A percentile compares a stretch with the other conserved stretches of the same genome.
phyloP scores from a whole-genome alignment of 2,797 vertebrate species.

The Aplochiton taeniatus region DNA sequence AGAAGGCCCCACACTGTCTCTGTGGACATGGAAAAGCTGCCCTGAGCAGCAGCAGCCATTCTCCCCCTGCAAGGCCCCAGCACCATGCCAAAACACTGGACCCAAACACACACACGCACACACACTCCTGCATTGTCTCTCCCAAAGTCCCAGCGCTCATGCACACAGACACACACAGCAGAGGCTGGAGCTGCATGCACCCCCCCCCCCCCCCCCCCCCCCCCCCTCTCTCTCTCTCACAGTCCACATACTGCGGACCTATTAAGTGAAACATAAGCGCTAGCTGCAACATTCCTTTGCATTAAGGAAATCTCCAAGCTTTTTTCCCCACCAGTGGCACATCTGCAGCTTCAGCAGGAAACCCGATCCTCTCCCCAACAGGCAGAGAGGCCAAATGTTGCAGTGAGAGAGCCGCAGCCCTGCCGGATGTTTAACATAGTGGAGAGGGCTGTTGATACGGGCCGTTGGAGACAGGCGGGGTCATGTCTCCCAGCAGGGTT shows the following conservation, averaged over 20 bases:
- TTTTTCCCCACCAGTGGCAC: conserved; percentile 28
- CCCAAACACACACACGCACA: conserved; percentile 35
- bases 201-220: background rate
- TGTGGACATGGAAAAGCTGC: conserved; percentile 47
- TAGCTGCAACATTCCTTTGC: conserved; percentile 36
- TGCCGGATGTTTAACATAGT: background rate
- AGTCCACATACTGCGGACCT: conserved; percentile 31
- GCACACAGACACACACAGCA: conserved; percentile 29
- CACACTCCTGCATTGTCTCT: conserved; percentile 26
- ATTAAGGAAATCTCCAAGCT: conserved; percentile 35
- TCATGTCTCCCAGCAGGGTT: no score
- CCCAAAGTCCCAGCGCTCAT: conserved; percentile 44
- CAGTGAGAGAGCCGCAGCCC: conserved; percentile 10
- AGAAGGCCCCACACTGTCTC: conserved; percentile 17
- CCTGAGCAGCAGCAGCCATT: conserved; percentile 14
- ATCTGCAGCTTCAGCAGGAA: conserved; percentile 62
- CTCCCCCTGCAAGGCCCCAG: conserved; percentile 52
- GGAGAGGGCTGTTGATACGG: no score
- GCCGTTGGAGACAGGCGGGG: no score
- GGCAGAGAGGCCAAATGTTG: conserved; percentile 31
- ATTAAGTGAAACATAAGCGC: conserved; percentile 52
- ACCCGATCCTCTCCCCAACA: conserved; percentile 38
- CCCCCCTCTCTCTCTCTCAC: conserved; percentile 22
- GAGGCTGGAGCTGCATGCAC: background rate
- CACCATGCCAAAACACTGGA: conserved; percentile 49